These are phyloP conservation scores for Enteromius unitaeniatus DNA, from an alignment of 2,797 vertebrate genomes.

Conservation along the genomic window DNA sequence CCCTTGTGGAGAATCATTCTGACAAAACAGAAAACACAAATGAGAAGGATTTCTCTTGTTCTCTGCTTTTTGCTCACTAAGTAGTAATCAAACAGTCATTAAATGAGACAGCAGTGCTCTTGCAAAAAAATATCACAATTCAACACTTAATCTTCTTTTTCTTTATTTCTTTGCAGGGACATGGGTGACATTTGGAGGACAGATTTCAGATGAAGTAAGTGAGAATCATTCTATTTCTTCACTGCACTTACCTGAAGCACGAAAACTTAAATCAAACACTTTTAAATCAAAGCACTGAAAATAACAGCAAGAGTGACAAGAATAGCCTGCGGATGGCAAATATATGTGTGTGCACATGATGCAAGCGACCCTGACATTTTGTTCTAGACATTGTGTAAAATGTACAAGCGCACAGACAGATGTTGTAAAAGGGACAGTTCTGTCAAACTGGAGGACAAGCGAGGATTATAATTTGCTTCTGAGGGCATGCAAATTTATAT, in stretches of 20 bases:
- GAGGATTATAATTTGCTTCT: slow-evolving; percentile 32
- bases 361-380: not conserved
- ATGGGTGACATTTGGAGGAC: slow-evolving; percentile 97
- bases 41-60: not conserved
- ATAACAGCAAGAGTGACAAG: not conserved
- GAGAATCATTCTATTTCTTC: not conserved
- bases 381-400: slow-evolving; percentile 19
- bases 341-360: not conserved
- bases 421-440: slow-evolving; percentile 11
- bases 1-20: not conserved
- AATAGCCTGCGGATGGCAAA: slow-evolving; percentile 14
- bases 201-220: slow-evolving; percentile 95
- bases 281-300: not conserved
- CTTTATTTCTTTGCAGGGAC: slow-evolving; percentile 80
- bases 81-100: not conserved
- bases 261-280: too few relatives aligned
- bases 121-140: slow-evolving; percentile 6
- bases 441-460: slow-evolving; percentile 12
- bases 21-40: not conserved
- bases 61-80: not conserved
- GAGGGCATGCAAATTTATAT: slow-evolving; percentile 35
- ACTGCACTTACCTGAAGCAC: not conserved
- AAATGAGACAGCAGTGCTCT: not conserved
- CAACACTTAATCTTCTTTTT: not conserved
- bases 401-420: not conserved